Base-by-base conservation (phyloP, 2,113 vertebrate species). In the Bucco capensis region DNA sequence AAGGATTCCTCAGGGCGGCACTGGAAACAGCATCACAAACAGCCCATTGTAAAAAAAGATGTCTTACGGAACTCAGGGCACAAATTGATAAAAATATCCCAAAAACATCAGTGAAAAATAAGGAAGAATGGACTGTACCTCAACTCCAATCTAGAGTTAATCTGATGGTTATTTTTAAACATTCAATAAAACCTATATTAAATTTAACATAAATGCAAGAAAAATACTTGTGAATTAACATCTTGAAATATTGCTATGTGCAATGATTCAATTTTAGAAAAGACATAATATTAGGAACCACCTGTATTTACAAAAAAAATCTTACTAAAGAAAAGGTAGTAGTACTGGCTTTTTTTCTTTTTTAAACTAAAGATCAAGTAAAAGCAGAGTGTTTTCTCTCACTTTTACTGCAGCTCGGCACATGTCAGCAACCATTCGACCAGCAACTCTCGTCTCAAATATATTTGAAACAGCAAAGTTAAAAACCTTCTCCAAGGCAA, bases 381-480 rank as follows among this genome's bases (percentile, higher is more conserved):
- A 75, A 92, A 30, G 44, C 19, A 61, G 35, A 86, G 27, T 14
- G 37, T 56, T 72, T 91, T 53, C 58, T 84, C 97, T 96, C 56
- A 99, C 99, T 97, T 99, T 99, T 60, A 99, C 96, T 83, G 99
- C 98, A 91, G 99, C 99, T 95, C 99, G 98, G 97, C 99, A 99
- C 98, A 99, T 99, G 91, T 99, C 99, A 1, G 99, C 98, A 79
- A 99, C 99, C 99, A 99, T 99, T 75, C 98, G 98, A 53, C 99
- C 99, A 65, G 99, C 97, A 47, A 99, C 99, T 95, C 98, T 98
- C 0, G 99, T 99, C 97, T 99, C 99, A 97, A 99, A 99, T 97
- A 99, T 99, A 96, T 99, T 99, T 54, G 98, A 99, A 85, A 99
- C 96, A 62, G 99, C 98, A 97, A 99, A 99, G 96, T 98, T 99